phyloP scores from a whole-genome alignment of 2,888 invertebrate genomes.

The Calliphora vomitoria region DNA sequence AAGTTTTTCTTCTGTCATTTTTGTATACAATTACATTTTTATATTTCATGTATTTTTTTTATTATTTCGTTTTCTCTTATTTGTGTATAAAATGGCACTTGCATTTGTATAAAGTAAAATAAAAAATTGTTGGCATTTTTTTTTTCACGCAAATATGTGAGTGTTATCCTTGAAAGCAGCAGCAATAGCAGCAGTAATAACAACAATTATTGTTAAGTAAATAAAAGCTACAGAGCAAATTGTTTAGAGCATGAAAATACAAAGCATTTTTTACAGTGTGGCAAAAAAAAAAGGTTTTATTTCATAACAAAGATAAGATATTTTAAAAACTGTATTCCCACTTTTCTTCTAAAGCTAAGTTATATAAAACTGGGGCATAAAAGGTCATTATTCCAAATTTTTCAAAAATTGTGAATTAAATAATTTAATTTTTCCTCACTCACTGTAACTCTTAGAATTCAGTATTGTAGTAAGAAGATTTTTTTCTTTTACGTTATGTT shows the following conservation, averaged over 20 bases:
- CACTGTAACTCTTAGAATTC: no score
- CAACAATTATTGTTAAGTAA: conserved; percentile 11
- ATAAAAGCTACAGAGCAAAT: conserved; percentile 6
- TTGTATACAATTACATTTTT: conserved; percentile 1
- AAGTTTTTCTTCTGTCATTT: conserved; percentile 10
- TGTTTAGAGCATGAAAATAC: background rate
- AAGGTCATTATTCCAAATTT: no score
- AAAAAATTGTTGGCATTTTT: conserved; percentile 2
- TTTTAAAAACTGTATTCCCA: no score
- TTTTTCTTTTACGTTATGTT: no score
- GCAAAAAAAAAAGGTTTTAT: no score
- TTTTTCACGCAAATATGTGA: background rate
- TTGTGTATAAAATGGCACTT: conserved; percentile 13
- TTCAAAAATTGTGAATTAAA: no score
- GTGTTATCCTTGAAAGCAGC: conserved; percentile 4
- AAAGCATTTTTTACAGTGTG: background rate
- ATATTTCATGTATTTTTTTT: background rate
- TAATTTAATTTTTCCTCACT: no score
- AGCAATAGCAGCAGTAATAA: background rate
- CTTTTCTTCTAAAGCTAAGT: no score
- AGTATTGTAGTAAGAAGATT: no score
- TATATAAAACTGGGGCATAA: no score
- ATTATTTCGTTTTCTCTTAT: background rate
- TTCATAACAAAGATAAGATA: no score
- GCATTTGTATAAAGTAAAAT: conserved; percentile 32